Evolutionary conservation across 2,113 vertebrate genomes (phyloP).

Genomic region (Dipodomys merriami): DNA sequence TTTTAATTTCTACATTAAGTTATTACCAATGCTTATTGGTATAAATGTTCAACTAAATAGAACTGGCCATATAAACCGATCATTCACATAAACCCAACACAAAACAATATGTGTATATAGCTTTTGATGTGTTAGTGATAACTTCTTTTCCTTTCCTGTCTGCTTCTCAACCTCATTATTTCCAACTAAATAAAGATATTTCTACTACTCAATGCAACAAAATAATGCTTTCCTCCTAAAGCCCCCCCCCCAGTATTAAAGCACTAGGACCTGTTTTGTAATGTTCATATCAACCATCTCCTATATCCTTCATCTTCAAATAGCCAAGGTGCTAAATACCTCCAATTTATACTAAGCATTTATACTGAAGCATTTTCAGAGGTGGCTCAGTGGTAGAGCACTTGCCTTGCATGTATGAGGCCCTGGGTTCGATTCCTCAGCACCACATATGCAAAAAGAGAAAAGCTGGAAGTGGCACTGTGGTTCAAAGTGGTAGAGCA

Average conservation of each 20-base stretch:
- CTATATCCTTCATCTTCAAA: neutral
- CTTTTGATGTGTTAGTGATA: neutral
- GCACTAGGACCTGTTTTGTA: accelerated
- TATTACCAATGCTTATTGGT: neutral
- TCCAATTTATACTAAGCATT: neutral
- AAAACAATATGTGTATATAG: neutral
- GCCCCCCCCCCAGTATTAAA: neutral
- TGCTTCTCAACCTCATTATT: constrained; percentile 9
- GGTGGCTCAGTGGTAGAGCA: no score
- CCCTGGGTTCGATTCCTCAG: no score
- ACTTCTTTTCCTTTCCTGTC: neutral
- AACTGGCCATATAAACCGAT: neutral
- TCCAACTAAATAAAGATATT: neutral
- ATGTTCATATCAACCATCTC: neutral
- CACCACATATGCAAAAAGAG: no score
- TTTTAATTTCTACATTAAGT: neutral
- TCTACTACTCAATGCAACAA: neutral
- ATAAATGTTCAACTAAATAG: neutral
- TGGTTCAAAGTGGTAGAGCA: no score
- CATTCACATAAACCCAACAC: neutral
- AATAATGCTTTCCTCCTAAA: neutral
- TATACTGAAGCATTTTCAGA: neutral
- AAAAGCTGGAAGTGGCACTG: no score
- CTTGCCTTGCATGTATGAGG: no score
- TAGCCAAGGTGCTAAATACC: neutral